Conservation (phyloP, 2,797 vertebrate species). For the Orientallactaga sibirica region DNA sequence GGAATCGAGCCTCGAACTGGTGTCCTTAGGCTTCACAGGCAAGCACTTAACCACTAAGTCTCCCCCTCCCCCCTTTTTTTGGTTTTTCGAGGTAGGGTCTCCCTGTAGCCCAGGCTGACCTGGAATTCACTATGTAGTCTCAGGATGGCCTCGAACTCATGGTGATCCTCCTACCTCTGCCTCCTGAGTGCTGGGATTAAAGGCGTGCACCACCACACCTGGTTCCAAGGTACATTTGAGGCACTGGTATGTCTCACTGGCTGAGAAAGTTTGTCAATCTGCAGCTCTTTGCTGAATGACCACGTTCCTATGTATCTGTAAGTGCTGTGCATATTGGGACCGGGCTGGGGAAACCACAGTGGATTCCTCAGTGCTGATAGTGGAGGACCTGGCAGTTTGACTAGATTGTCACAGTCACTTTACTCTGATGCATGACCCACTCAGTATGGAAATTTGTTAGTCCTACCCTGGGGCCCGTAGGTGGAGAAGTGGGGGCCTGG, state of each 20-base stretch:
- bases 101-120: too few species aligned
- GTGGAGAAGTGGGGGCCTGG: slow-evolving; percentile 41
- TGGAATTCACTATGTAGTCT: too few species aligned
- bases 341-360: too few species aligned
- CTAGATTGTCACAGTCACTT: slow-evolving; percentile 17
- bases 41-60: too few species aligned
- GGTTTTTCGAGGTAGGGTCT: too few species aligned
- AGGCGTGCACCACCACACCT: too few species aligned
- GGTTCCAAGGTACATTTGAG: slow-evolving; percentile 29
- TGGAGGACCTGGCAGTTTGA: not conserved
- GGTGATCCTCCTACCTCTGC: too few species aligned
- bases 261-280: not conserved
- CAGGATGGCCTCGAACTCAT: too few species aligned
- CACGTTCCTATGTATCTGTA: not conserved
- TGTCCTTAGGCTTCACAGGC: too few species aligned
- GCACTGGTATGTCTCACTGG: not conserved
- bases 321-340: not conserved
- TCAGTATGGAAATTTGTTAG: slow-evolving; percentile 40
- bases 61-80: too few species aligned
- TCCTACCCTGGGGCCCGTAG: slow-evolving; percentile 24
- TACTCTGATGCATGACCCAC: not conserved
- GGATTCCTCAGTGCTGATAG: not conserved
- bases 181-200: too few species aligned
- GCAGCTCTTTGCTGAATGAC: not conserved
- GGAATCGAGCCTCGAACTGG: too few species aligned